phyloP scores from a whole-genome alignment of 1,140 invertebrate genomes.

The Leptinotarsa defecta region DNA sequence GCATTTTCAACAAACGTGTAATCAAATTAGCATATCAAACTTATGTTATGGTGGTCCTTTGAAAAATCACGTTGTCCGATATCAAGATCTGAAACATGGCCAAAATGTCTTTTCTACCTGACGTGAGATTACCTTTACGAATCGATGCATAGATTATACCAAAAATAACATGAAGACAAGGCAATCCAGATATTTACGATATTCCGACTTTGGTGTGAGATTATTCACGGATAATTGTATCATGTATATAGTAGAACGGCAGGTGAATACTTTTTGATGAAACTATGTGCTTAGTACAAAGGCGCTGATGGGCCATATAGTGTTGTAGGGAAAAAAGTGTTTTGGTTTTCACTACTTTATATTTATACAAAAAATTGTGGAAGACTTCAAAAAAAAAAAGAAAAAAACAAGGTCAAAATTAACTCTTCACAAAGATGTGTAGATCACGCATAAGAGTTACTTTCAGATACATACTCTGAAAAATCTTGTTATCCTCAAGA shows the following conservation, averaged over 20 bases:
- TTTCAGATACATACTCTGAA: too few relatives aligned
- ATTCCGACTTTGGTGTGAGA: background rate
- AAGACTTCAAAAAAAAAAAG: too few relatives aligned
- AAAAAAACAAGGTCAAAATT: too few relatives aligned
- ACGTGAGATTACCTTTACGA: slow-evolving; percentile 8
- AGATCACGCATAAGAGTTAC: too few relatives aligned
- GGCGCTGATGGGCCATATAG: too few relatives aligned
- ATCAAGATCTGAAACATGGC: slow-evolving; percentile 3
- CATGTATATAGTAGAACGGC: background rate
- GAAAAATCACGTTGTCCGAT: background rate
- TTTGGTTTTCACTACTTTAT: too few relatives aligned
- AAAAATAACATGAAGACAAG: slow-evolving; percentile 6
- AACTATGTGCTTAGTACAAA: too few relatives aligned
- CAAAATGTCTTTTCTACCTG: background rate
- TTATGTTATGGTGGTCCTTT: background rate
- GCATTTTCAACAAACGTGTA: background rate
- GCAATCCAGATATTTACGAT: slow-evolving; percentile 2
- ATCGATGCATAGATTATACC: slow-evolving; percentile 5
- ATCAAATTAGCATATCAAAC: background rate
- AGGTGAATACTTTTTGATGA: too few relatives aligned
- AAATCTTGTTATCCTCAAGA: too few relatives aligned
- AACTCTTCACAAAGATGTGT: too few relatives aligned
- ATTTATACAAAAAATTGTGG: too few relatives aligned
- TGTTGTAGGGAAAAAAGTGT: too few relatives aligned
- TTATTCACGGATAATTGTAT: slow-evolving; percentile 9